These are phyloP conservation scores for Chrysolina haemoptera DNA, from an alignment of 2,888 invertebrate species.

Conservation along the genomic window DNA sequence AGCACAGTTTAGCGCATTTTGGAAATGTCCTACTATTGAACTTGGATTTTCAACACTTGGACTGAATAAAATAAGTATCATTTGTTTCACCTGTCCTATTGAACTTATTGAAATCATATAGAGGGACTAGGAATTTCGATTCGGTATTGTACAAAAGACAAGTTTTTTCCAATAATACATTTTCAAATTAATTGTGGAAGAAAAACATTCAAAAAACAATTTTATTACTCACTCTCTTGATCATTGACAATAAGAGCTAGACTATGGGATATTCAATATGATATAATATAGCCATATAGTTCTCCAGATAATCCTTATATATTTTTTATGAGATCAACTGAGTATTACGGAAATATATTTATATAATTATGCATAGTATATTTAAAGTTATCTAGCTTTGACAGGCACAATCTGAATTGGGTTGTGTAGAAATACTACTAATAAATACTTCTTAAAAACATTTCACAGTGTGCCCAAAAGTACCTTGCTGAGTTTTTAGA, in stretches of 20 bases:
- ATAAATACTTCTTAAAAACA: conserved; percentile 39
- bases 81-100: too few relatives aligned
- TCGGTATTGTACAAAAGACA: too few relatives aligned
- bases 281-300: background rate
- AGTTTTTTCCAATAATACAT: too few relatives aligned
- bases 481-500: conserved; percentile 2
- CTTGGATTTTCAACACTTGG: too few relatives aligned
- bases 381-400: conserved; percentile 22
- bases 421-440: conserved; percentile 47
- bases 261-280: too few relatives aligned
- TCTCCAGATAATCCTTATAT: background rate
- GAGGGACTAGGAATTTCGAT: too few relatives aligned
- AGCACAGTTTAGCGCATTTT: background rate
- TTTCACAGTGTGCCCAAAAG: conserved; percentile 41
- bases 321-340: background rate
- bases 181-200: too few relatives aligned
- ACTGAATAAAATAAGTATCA: too few relatives aligned
- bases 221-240: too few relatives aligned
- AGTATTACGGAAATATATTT: background rate
- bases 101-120: too few relatives aligned
- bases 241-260: too few relatives aligned
- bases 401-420: conserved; percentile 50
- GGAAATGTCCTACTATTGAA: background rate
- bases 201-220: too few relatives aligned
- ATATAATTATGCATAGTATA: background rate